Conservation (phyloP, 2,888 invertebrate species). For the Buathra laborator region DNA sequence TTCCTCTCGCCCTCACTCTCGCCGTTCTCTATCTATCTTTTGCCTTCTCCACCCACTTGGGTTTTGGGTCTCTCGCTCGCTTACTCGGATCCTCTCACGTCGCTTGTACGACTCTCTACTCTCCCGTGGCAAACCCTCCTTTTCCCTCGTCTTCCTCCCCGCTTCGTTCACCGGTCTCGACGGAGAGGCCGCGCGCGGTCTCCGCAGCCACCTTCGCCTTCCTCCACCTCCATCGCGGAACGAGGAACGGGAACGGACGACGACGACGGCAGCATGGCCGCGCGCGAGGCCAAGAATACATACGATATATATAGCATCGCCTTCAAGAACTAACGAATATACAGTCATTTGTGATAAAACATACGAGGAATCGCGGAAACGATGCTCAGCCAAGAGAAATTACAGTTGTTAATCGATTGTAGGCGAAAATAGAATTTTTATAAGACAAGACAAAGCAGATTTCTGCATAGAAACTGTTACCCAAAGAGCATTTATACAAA, state of each 20-base stretch:
- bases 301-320: constrained; percentile 61
- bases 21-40: constrained; percentile 58
- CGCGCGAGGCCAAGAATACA: constrained; percentile 71
- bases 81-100: constrained; percentile 39
- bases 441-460: no score
- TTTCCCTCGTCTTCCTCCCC: constrained; percentile 30
- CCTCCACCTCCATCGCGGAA: constrained; percentile 26
- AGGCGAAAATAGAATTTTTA: no score
- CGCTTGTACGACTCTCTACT: neutral
- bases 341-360: neutral
- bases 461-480: no score
- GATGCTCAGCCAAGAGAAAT: neutral
- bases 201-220: constrained; percentile 31
- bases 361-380: constrained; percentile 6
- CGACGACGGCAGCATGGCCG: constrained; percentile 76
- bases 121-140: neutral
- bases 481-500: no score
- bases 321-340: neutral
- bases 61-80: constrained; percentile 36
- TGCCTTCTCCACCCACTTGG: neutral
- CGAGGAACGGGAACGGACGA: constrained; percentile 49
- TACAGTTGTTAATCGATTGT: no score
- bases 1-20: constrained; percentile 57
- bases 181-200: neutral
- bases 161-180: constrained; percentile 12